Evolutionary conservation across 2,113 vertebrate genomes (phyloP).

Genomic region (Cyprinodon tularosa): DNA sequence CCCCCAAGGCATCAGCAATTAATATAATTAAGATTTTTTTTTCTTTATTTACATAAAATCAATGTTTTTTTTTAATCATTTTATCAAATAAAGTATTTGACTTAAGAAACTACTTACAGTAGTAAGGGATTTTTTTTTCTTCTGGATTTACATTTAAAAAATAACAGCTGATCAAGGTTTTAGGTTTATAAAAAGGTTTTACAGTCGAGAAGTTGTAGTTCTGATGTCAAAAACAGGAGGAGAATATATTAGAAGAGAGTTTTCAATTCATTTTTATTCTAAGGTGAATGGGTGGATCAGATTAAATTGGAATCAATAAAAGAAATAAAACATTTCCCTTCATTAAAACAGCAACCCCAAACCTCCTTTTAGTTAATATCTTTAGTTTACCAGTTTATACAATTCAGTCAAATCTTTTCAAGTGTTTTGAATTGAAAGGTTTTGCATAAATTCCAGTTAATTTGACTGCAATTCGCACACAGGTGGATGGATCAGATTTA

Average conservation of each 20-base stretch:
- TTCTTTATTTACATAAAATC: no score
- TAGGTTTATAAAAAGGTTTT: background rate
- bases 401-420: background rate
- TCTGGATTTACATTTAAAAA: background rate
- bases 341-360: background rate
- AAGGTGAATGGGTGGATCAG: background rate
- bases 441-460: constrained; percentile 41
- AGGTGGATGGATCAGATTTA: background rate
- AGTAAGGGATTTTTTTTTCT: background rate
- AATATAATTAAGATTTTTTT: background rate
- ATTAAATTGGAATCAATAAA: no score
- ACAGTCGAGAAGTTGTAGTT: no score
- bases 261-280: background rate
- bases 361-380: background rate
- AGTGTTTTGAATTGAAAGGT: background rate
- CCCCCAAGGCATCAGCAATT: background rate
- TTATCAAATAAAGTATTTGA: background rate
- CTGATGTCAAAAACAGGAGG: no score
- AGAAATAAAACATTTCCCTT: background rate
- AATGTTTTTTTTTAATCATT: no score
- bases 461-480: constrained; percentile 11
- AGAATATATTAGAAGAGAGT: no score
- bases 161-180: background rate
- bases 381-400: background rate
- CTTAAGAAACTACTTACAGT: background rate